Percentiles rank a stretch among this genome's conserved stretches.
phyloP scores from a whole-genome alignment of 2,888 invertebrate genomes.

The Melolontha melolontha region DNA sequence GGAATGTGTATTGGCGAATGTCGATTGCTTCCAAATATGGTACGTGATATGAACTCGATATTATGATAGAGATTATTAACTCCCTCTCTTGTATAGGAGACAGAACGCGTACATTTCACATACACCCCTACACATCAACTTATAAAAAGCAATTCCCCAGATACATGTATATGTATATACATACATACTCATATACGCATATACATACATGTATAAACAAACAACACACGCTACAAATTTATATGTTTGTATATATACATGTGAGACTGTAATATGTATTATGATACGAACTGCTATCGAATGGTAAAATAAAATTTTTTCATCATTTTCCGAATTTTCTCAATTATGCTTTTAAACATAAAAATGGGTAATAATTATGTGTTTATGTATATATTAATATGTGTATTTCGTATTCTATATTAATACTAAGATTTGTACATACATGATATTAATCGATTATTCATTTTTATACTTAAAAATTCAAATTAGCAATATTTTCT shows the following conservation, averaged over 20 bases:
- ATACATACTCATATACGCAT: slow-evolving; percentile 17
- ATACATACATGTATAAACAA: slow-evolving; percentile 17
- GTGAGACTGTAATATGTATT: neutral
- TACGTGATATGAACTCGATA: slow-evolving; percentile 59
- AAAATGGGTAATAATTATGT: no score
- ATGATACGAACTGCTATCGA: no score
- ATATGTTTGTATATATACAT: neutral
- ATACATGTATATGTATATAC: slow-evolving; percentile 9
- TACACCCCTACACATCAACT: slow-evolving; percentile 36
- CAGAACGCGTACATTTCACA: slow-evolving; percentile 12
- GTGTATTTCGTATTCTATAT: no score
- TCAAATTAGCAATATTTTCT: no score
- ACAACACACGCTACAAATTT: slow-evolving; percentile 18
- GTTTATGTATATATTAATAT: no score
- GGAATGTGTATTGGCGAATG: slow-evolving; percentile 62
- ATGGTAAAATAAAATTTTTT: no score
- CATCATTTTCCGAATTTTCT: no score
- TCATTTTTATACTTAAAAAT: no score
- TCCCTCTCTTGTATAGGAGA: slow-evolving; percentile 21
- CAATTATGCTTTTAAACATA: no score
- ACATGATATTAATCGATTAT: no score
- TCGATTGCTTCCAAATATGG: slow-evolving; percentile 61
- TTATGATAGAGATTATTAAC: slow-evolving; percentile 43
- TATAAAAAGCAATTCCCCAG: slow-evolving; percentile 36
- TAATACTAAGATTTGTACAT: no score